Conservation (phyloP, 1,140 invertebrate species). For the Pararge aegeria region DNA sequence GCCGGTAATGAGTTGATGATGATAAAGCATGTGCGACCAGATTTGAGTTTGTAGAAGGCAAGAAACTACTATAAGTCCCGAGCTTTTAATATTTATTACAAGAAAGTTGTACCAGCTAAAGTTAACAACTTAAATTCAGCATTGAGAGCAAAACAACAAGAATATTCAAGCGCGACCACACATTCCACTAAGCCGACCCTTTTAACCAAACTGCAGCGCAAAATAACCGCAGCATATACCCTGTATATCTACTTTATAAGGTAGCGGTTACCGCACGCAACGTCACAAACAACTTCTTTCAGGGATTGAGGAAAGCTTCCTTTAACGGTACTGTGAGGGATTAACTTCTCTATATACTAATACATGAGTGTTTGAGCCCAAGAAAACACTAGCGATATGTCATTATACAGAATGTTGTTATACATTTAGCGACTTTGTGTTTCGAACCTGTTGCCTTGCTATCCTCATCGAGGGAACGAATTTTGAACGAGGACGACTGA, state of each 20-base stretch:
- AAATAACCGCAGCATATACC: background rate
- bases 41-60: too few species aligned
- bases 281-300: background rate
- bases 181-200: constrained; percentile 15
- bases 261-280: constrained; percentile 3
- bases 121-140: background rate
- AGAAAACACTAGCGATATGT: too few species aligned
- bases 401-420: too few species aligned
- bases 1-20: too few species aligned
- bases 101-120: background rate
- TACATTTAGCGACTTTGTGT: too few species aligned
- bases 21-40: too few species aligned
- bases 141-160: constrained; percentile 1
- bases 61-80: too few species aligned
- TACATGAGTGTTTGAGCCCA: background rate
- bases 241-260: constrained; percentile 13
- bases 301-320: constrained; percentile 9
- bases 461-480: too few species aligned
- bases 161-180: constrained; percentile 1
- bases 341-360: background rate
- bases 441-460: too few species aligned
- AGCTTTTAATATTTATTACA: too few species aligned
- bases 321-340: constrained; percentile 2
- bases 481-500: too few species aligned
- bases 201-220: constrained; percentile 13